Percentiles rank a stretch among this genome's conserved stretches.
phyloP scores from a whole-genome alignment of 2,888 invertebrate genomes.

The Agapostemon virescens region DNA sequence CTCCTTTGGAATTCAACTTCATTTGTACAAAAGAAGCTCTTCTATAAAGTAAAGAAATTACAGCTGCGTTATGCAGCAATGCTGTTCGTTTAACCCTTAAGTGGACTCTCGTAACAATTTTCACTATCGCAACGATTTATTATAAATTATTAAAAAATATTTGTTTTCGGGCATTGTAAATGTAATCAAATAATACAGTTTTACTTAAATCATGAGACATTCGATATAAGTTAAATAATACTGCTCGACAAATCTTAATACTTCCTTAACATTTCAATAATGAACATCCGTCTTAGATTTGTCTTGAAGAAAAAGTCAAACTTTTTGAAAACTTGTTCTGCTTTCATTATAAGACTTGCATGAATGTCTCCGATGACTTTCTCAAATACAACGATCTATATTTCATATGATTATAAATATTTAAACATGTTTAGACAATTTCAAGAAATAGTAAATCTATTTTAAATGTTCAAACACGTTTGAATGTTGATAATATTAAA shows the following conservation, averaged over 20 bases:
- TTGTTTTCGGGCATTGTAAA: neutral
- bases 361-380: neutral
- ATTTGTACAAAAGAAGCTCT: slow-evolving; percentile 14
- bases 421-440: neutral
- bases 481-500: neutral
- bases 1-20: slow-evolving; percentile 21
- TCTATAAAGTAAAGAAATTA: slow-evolving; percentile 21
- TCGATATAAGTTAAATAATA: neutral
- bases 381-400: neutral
- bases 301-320: neutral
- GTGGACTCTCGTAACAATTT: neutral
- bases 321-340: neutral
- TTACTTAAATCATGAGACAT: neutral
- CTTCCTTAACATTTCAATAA: neutral
- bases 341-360: neutral
- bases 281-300: neutral
- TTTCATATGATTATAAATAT: neutral
- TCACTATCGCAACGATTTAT: neutral
- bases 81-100: slow-evolving; percentile 17
- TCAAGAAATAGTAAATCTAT: neutral
- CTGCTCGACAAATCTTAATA: neutral
- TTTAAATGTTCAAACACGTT: neutral
- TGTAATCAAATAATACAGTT: neutral
- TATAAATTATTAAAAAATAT: too few relatives aligned
- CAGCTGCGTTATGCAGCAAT: neutral